These are phyloP conservation scores for Atlantisia rogersi DNA, from an alignment of 2,113 vertebrate species.

Conservation along the genomic window DNA sequence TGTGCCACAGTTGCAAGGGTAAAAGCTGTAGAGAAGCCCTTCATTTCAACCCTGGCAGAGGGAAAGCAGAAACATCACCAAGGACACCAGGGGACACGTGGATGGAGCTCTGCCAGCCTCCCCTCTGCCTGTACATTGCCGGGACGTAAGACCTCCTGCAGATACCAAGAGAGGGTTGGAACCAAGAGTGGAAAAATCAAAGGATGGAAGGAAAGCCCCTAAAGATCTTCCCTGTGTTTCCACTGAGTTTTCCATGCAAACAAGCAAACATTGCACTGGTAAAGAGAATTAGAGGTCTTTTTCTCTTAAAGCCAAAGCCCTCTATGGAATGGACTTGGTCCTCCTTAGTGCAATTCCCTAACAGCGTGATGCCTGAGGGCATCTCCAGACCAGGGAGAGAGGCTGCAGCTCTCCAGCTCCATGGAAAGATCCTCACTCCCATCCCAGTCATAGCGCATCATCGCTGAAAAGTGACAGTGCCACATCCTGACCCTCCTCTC, in stretches of 20 bases:
- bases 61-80: background rate
- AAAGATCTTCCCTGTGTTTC: background rate
- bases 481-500: background rate
- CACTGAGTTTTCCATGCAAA: background rate
- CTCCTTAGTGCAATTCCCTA: background rate
- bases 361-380: rapidly evolving
- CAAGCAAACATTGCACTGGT: background rate
- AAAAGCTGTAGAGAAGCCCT: background rate
- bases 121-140: background rate
- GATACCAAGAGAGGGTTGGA: background rate
- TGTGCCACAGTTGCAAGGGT: rapidly evolving
- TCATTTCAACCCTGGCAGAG: background rate
- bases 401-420: rapidly evolving
- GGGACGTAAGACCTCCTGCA: background rate
- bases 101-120: background rate
- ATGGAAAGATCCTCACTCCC: background rate
- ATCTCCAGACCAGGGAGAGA: background rate
- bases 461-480: background rate
- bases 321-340: background rate
- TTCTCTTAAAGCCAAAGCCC: background rate
- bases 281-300: background rate
- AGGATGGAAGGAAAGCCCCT: background rate
- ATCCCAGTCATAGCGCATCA: background rate
- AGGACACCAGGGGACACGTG: background rate
- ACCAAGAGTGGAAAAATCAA: background rate